Evolutionary conservation across 2,888 invertebrate genomes (phyloP).

Genomic region (Azorinus chamasolen): DNA sequence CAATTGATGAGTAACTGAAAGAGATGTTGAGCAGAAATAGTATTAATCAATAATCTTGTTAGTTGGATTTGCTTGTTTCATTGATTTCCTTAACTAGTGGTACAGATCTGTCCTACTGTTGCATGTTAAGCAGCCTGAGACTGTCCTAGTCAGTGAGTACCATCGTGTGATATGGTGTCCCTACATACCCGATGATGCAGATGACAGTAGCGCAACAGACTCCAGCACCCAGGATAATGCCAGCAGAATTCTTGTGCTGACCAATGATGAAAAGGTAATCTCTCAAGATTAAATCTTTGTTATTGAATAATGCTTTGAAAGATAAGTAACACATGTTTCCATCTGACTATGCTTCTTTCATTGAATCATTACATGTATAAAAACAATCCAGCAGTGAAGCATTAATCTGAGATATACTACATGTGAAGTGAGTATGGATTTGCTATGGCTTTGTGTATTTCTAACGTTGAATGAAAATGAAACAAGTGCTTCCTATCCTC

Average conservation of each 20-base stretch:
- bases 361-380: too few relatives aligned
- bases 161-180: slow-evolving; percentile 97
- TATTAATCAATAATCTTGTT: neutral
- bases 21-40: too few relatives aligned
- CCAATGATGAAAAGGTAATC: slow-evolving; percentile 89
- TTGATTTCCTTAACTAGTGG: slow-evolving; percentile 35
- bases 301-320: too few relatives aligned
- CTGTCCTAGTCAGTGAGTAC: slow-evolving; percentile 87
- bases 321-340: too few relatives aligned
- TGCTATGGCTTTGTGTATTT: too few relatives aligned
- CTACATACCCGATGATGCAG: slow-evolving; percentile 90
- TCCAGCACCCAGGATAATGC: slow-evolving; percentile 89
- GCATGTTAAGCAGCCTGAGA: slow-evolving; percentile 71
- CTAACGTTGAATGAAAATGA: too few relatives aligned
- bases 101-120: slow-evolving; percentile 70
- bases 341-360: too few relatives aligned
- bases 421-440: too few relatives aligned
- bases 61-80: neutral
- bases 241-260: slow-evolving; percentile 92
- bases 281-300: neutral
- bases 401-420: too few relatives aligned
- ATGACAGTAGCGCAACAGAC: slow-evolving; percentile 84
- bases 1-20: too few relatives aligned
- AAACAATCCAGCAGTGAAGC: too few relatives aligned
- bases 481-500: too few relatives aligned